Evolutionary conservation across 1,140 invertebrate species (phyloP), one percentile per base, ranked within the genome.

Genomic region (Olivierus martensii): DNA sequence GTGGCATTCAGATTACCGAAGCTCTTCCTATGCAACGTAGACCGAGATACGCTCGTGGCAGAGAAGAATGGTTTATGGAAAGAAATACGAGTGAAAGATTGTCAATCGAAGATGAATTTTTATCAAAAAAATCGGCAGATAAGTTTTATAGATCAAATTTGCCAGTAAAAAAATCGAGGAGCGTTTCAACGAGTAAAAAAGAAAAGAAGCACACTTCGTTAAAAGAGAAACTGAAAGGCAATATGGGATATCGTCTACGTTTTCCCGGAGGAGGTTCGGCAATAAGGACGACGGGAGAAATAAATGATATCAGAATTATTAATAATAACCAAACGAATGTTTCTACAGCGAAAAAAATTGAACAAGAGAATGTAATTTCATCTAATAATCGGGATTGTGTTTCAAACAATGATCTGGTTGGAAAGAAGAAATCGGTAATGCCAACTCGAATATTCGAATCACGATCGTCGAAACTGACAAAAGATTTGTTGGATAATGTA

Each of bases 51-150:
- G 14, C 22, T 45, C 9, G 55, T n/a, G 50, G 51, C 5, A 21
- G 46, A 38, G 51, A 43, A 56, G 51, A 52, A 43, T 45, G 46
- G 46, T 53, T 53, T 36, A 42, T 28, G 3, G 51, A 53, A 38
- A 28, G 18, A 22, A 5, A 7, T 45, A 6, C 28, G 4, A 28
- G 9, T 37, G 42, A 45, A 42, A 28, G 19, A 18, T 2, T 17
- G n/a, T 21, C 47, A 15, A 35, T 3, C 3, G 28, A n/a, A 6
- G 10, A 7, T 7, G 10, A 11, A 36, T 12, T n/a, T 42, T 0
- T 5, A 2, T 2, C 34, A n/a, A 19, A 45, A 45, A 51, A 19
- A 21, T 36, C 18, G 9, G 17, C 35, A 45, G 44, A 36, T 21
- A 35, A 41, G 15, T 2, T 15, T 4, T 7, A 2, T 4, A 36